Conservation (phyloP, 2,888 invertebrate species). For the Lasioglossum lativentre region DNA sequence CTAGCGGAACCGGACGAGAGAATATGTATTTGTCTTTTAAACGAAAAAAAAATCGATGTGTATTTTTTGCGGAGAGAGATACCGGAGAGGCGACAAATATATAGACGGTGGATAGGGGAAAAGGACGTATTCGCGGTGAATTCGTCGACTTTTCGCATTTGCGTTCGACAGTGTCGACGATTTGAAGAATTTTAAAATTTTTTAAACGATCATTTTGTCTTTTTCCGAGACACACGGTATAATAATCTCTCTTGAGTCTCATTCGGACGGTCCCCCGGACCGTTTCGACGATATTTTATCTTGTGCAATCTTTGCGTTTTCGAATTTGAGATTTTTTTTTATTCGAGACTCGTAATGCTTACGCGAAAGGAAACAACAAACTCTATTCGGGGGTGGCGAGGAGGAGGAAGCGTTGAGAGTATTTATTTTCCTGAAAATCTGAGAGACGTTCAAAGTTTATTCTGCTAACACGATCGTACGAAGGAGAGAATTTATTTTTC, state of each 20-base stretch:
- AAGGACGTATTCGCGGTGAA: slow-evolving; percentile 24
- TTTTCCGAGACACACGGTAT: not conserved
- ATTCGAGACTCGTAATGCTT: slow-evolving; percentile 1
- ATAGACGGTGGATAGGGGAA: slow-evolving; percentile 4
- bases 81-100: slow-evolving; percentile 34
- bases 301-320: slow-evolving; percentile 23
- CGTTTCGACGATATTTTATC: not conserved
- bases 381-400: slow-evolving; percentile 15
- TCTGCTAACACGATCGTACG: slow-evolving; percentile 34
- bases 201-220: not conserved
- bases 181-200: slow-evolving; percentile 8
- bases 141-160: slow-evolving; percentile 18
- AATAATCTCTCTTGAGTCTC: not conserved
- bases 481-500: slow-evolving; percentile 48
- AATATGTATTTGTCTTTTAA: slow-evolving; percentile 54
- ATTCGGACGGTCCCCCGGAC: not conserved
- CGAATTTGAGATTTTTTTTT: not conserved
- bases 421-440: slow-evolving; percentile 52
- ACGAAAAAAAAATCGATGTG: slow-evolving; percentile 43
- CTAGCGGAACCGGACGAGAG: slow-evolving; percentile 29
- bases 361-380: slow-evolving; percentile 23
- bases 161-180: not conserved
- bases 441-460: slow-evolving; percentile 48
- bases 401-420: slow-evolving; percentile 25
- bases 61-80: slow-evolving; percentile 52